Base-by-base conservation (phyloP, 1,140 invertebrate species). In the Planococcus citri region DNA sequence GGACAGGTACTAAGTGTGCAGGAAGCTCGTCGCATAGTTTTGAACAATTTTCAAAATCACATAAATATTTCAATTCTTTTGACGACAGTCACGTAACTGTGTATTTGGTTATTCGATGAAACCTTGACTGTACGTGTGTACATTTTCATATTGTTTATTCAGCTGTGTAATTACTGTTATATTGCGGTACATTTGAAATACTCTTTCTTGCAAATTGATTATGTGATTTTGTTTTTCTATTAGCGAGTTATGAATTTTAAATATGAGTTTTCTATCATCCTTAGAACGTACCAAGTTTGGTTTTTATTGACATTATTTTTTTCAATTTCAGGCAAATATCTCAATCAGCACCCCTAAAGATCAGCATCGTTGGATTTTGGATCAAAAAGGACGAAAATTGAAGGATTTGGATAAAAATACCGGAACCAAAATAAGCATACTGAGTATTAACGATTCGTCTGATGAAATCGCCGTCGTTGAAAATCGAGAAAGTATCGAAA, bases 401-500 rank as follows among this genome's bases (percentile, higher is more conserved):
- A 88, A 85, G 71, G 93, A 97, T 64, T 79, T 99, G 60, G 95
- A 99, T 79, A 87, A 90, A 73, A 78, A 84, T 14, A 98, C 95
- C 14, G 88, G 90, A 10, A 98, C 96, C 1, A 94, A 94, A 79
- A 98, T 99, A 73, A 88, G 83, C 74, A 88, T 99, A 64, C 96
- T 97, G 12, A 83, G 84, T 73, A 85, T 92, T 72, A 87, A 89
- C 69, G 92, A 97, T 71, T 85, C 85, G 71, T 91, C 88, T 68
- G 91, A 96, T 72, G 81, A 84, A 21, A 88, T 98, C 73, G 88
- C 85, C 9, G 95, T 99, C 74, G 87, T 87, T 70, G 96, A 95
- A 70, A 92, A 95, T 51, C 88, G 91, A 78, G 95, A 98, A 77
- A 92, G 92, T 57, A 96, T 98, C 74, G 94, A 97, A 75, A 94